Evolutionary conservation across 2,797 vertebrate species (phyloP).

Genomic region (Potorous gilbertii): DNA sequence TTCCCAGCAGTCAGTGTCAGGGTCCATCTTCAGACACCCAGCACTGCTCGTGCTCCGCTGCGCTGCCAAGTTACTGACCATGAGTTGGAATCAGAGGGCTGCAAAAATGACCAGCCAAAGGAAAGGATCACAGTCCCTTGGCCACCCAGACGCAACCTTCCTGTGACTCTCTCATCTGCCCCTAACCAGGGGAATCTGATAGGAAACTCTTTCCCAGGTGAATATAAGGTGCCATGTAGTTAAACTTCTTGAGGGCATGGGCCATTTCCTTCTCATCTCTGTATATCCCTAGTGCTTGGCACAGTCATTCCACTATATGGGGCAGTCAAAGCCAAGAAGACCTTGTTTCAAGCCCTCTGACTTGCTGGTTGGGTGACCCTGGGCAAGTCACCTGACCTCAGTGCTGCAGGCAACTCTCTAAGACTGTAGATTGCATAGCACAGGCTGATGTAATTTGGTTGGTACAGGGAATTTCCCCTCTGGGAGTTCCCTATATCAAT

Average conservation of each 20-base stretch:
- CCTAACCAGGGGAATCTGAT: background rate
- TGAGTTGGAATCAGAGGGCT: background rate
- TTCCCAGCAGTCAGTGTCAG: background rate
- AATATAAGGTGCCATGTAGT: background rate
- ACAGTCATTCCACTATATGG: background rate
- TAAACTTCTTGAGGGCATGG: background rate
- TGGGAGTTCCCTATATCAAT: background rate
- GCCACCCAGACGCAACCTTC: background rate
- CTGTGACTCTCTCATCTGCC: background rate
- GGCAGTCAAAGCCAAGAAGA: background rate
- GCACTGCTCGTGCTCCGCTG: background rate
- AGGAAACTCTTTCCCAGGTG: background rate
- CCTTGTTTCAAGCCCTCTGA: background rate
- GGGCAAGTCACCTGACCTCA: background rate
- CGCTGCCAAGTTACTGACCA: background rate
- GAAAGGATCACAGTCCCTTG: background rate
- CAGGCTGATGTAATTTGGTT: background rate
- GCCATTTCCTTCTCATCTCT: background rate
- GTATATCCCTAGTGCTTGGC: background rate
- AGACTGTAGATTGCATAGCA: background rate
- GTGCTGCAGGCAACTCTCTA: background rate
- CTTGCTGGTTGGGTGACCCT: background rate
- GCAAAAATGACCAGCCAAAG: background rate
- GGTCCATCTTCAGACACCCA: background rate
- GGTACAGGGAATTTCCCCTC: background rate